Conservation (phyloP, 2,113 vertebrate species). For the Ophthalmolycus amberensis region DNA sequence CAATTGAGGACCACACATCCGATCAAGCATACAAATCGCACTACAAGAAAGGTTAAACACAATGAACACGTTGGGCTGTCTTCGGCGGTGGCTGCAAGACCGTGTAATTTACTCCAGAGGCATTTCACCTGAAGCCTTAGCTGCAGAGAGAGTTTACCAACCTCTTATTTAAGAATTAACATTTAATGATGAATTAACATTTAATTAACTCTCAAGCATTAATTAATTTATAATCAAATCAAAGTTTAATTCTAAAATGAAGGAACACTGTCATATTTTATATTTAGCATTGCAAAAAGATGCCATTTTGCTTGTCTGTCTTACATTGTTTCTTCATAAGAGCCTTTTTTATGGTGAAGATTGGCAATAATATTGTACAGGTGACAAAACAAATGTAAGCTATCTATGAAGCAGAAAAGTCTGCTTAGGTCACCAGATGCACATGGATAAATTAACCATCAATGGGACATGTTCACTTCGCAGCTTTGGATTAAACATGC, state of each 20-base stretch:
- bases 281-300: constrained; percentile 24
- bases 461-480: background rate
- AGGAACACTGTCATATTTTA: constrained; percentile 28
- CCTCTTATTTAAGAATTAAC: constrained; percentile 49
- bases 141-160: constrained; percentile 37
- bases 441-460: constrained; percentile 9
- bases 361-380: background rate
- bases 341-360: background rate
- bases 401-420: background rate
- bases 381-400: background rate
- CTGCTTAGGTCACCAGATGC: constrained; percentile 3
- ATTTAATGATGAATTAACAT: constrained; percentile 68
- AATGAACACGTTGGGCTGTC: background rate
- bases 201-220: constrained; percentile 49
- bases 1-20: background rate
- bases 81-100: background rate
- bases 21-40: background rate
- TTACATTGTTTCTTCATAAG: constrained; percentile 1
- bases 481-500: background rate
- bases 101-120: constrained; percentile 7
- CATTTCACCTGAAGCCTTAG: constrained; percentile 1
- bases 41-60: background rate
- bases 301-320: constrained; percentile 14
- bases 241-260: constrained; percentile 58
- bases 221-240: constrained; percentile 64